Conservation (phyloP, 1,140 invertebrate genomes). For the Drosophila burlai region DNA sequence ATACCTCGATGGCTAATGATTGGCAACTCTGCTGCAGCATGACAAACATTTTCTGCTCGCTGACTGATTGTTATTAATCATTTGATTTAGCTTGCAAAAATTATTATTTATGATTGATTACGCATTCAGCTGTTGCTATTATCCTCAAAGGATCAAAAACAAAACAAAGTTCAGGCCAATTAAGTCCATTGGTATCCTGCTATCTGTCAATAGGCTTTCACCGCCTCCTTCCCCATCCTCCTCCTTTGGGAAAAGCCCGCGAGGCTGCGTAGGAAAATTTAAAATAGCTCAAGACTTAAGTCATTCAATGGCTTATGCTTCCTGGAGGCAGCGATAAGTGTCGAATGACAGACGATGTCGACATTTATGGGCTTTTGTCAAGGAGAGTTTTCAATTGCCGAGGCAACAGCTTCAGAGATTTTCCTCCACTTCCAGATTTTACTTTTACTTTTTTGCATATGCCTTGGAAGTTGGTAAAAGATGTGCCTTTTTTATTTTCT, state of each 20-base stretch:
- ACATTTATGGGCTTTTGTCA: slow-evolving; percentile 47
- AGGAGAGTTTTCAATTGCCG: slow-evolving; percentile 37
- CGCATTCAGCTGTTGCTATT: slow-evolving; percentile 31
- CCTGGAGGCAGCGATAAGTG: slow-evolving; percentile 31
- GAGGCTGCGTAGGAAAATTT: slow-evolving; percentile 14
- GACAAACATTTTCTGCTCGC: slow-evolving; percentile 10
- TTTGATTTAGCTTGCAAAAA: slow-evolving; percentile 25
- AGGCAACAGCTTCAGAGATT: slow-evolving; percentile 12
- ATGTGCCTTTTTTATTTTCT: slow-evolving; percentile 8
- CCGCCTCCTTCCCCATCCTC: not conserved
- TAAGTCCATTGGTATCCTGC: slow-evolving; percentile 27
- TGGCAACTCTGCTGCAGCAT: slow-evolving; percentile 12
- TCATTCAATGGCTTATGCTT: slow-evolving; percentile 34
- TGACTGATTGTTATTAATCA: slow-evolving; percentile 33
- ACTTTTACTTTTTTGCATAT: slow-evolving; percentile 33
- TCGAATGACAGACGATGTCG: slow-evolving; percentile 35
- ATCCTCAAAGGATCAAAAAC: not conserved
- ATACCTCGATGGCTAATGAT: slow-evolving; percentile 23
- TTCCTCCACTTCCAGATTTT: slow-evolving; percentile 7
- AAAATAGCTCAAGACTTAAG: slow-evolving; percentile 33
- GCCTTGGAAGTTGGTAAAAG: slow-evolving; percentile 15
- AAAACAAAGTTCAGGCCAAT: slow-evolving; percentile 44
- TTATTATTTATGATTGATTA: slow-evolving; percentile 42
- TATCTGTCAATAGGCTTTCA: slow-evolving; percentile 19
- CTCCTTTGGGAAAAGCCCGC: not conserved